Base-by-base conservation (phyloP, 2,888 invertebrate species). In the Polydrusus cervinus region DNA sequence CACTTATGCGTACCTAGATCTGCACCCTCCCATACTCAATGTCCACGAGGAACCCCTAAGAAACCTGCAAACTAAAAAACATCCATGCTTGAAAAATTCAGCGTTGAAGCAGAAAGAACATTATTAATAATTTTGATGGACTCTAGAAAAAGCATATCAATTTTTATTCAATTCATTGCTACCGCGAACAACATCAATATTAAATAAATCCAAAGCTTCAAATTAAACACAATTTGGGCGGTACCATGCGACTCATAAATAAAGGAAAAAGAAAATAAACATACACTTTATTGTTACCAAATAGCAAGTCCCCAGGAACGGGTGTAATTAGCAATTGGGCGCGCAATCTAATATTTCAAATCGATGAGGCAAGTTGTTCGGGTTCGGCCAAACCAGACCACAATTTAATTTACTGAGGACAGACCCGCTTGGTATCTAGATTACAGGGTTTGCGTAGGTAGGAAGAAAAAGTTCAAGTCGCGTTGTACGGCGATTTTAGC, bases 361-460 rank as follows among this genome's bases (percentile, higher is more conserved):
- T 45, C 71, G 75, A 75, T 67, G 53, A 43, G 62, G 70, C 43
- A 62, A 30, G 70, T 71, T 71, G 65, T 74, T 74, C 69, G 75
- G 71, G 71, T 49, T 51, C 75, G 67, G 45, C 67, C 71, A 51
- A 67, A 73, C 67, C 67, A 65, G 79, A 75, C 79, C 80, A 79
- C 78, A 75, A 73, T 79, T 79, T 78, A 79, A 79, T 79, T 79
- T 79, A 77, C 75, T 72, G 68, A 78, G 71, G 69, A 70, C 73
- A 70, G 72, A 55, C 30, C 47, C 14, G 18, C 51, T 73, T 76
- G 74, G 76, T 76, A 79, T 80, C 80, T 78, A 79, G 80, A 80
- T 81, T 81, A 80, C 80, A 77, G 79, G 80, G 80, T 79, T 78
- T 79, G 76, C 75, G 80, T 80, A 80, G 80, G 79, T 74, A 80